A percentile compares a stretch with the other conserved stretches of the same genome.
phyloP scores from a whole-genome alignment of 64 coral and sea anemone genomes.

The Astreopora myriophthalma region DNA sequence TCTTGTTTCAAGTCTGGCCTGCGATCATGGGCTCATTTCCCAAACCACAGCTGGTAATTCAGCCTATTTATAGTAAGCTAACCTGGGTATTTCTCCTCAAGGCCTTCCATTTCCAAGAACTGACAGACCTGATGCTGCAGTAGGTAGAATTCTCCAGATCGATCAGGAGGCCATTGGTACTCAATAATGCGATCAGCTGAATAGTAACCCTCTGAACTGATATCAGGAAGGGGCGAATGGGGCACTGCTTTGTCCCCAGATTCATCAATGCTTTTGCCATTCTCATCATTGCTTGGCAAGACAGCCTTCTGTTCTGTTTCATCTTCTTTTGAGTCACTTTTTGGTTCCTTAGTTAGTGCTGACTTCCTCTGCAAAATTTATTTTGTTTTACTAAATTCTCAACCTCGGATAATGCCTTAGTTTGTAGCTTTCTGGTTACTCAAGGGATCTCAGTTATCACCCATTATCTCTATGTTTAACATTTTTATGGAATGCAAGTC shows the following conservation, averaged over 20 bases:
- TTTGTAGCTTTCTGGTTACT: too few relatives aligned
- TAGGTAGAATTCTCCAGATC: conserved; percentile 74
- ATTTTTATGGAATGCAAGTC: too few relatives aligned
- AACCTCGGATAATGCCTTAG: too few relatives aligned
- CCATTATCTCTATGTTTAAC: too few relatives aligned
- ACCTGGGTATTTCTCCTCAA: conserved; percentile 80
- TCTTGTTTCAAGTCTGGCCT: too few relatives aligned
- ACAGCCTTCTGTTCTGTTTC: conserved; percentile 36
- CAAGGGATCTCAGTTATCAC: too few relatives aligned
- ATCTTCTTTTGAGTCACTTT: conserved; percentile 41
- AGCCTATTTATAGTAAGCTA: neutral
- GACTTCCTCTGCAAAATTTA: conserved; percentile 65
- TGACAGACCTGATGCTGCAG: conserved; percentile 72
- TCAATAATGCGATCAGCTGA: conserved; percentile 72
- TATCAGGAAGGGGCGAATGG: conserved; percentile 3
- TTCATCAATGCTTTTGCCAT: conserved; percentile 16
- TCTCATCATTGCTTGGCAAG: conserved; percentile 25
- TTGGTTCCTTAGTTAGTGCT: conserved; percentile 31
- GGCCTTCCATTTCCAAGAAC: conserved; percentile 55
- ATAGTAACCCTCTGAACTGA: neutral
- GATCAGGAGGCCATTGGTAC: conserved; percentile 87
- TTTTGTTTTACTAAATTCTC: too few relatives aligned
- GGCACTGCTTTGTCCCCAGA: neutral
- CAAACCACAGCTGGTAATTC: too few relatives aligned
- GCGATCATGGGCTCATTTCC: too few relatives aligned